Conservation (phyloP, 2,113 vertebrate genomes). For the Prochilodus magdalenae region DNA sequence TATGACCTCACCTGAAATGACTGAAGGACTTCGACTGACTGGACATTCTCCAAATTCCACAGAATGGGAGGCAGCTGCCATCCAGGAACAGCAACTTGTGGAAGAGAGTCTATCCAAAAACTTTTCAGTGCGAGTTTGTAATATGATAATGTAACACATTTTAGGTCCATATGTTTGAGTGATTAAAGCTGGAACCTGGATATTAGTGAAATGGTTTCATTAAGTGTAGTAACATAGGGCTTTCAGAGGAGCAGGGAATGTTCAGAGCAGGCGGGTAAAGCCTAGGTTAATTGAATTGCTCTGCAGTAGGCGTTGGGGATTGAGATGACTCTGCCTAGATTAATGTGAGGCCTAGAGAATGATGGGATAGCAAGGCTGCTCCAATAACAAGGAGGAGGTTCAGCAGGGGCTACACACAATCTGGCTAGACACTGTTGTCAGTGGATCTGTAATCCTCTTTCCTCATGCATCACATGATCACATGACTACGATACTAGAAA, state of each 20-base stretch:
- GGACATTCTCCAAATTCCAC: conserved; percentile 1
- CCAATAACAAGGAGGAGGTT: conserved; percentile 24
- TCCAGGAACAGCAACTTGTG: conserved; percentile 1
- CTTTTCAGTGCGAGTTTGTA: neutral
- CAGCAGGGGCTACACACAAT: conserved; percentile 10
- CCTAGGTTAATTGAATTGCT: conserved; percentile 53
- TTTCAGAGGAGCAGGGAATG: conserved; percentile 9
- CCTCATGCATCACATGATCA: neutral
- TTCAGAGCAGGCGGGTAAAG: neutral
- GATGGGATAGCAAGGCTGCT: conserved; percentile 10
- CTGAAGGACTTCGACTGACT: neutral
- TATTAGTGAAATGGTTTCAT: conserved; percentile 29
- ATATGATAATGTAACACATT: neutral
- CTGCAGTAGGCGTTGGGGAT: conserved; percentile 24
- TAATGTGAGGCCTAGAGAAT: conserved; percentile 7
- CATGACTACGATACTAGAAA: conserved; percentile 3
- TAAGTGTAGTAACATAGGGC: neutral
- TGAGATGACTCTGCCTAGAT: conserved; percentile 36
- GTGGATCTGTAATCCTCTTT: conserved; percentile 46
- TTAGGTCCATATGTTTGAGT: conserved; percentile 30
- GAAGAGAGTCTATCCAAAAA: neutral
- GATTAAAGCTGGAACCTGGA: neutral
- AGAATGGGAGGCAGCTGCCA: neutral
- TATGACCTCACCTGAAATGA: conserved; percentile 25
- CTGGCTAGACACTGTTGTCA: conserved; percentile 29